Base-by-base conservation (phyloP, 2,797 vertebrate genomes). In the Dendrocincla tyrannina region DNA sequence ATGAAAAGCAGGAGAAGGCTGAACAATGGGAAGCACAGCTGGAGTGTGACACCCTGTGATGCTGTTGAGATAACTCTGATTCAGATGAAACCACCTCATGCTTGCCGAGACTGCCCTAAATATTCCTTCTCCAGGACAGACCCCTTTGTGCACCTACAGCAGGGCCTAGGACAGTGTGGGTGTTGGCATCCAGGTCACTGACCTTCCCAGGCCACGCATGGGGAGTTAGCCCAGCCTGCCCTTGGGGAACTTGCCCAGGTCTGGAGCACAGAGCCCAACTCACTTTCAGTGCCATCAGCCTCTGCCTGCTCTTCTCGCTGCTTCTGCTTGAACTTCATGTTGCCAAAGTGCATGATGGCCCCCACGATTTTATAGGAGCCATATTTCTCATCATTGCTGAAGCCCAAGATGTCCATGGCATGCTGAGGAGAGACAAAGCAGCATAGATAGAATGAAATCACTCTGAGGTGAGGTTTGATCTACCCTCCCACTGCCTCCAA, bases 261-360 rank as follows among this genome's bases (percentile, higher is more conserved):
- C 19, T 50, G 35, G n/a, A 72, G 72, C n/a, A 5, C 3, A 16
- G 49, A 82, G 41, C 47, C 67, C 37, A 11, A 97, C 98, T 98
- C 97, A 99, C 99, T 99, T 98, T 99, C 99, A 87, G 99, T 99
- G 98, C 98, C 98, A 0, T 99, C 98, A 0, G 99, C 95, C 96
- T 99, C 99, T 1, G 99, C 99, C 97, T 99, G 99, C 96, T 99
- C 99, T 72, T 99, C 99, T 3, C 99, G 97, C 96, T 98, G 99
- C 96, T 98, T 99, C 69, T 98, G 99, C 97, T 99, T 99, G 98
- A 99, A 99, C 91, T 99, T 99, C 99, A 99, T 99, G 98, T 99
- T 99, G 88, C 99, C 99, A 1, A 99, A 99, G 96, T 99, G 99
- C 98, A 99, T 99, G 94, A 99, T 99, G 81, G 99, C 98, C 0